Evolutionary conservation across 1,140 invertebrate species (phyloP), one percentile per base, ranked within the genome.

Genomic region (Homarus americanus): DNA sequence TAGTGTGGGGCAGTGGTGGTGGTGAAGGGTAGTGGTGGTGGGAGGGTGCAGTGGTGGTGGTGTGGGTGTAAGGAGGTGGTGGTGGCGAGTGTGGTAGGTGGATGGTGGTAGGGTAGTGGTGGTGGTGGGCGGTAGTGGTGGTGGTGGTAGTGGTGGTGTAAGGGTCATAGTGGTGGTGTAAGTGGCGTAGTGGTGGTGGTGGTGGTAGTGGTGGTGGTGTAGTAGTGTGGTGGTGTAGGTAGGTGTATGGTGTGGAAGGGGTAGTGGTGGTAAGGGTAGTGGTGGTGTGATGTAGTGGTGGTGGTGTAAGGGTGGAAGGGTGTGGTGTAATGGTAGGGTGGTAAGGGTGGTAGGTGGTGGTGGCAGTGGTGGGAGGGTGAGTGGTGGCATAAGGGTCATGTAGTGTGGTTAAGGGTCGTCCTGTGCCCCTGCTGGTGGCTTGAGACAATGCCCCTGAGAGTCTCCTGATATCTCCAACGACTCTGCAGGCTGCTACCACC

Each of bases 401-500:
- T n/a, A n/a, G n/a, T n/a, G n/a, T n/a, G 44, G 79, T 34, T 3
- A n/a, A 20, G 79, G 82, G 58, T 44, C 72, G 72, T 53, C 69
- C 41, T 36, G 24, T 17, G 69, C 83, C 28, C 82, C 82, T 40
- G 82, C 82, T 85, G 82, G 36, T 15, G 72, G 15, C 41, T n/a
- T n/a, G n/a, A n/a, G 41, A 86, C 83, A 86, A 86, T 86, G 72
- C 36, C 40, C 53, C 53, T n/a, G 34, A 36, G 69, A n/a, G 83
- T 36, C 72, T 41, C 69, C 76, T 69, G 83, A 75, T 58, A 44
- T 44, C 40, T 76, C 83, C 41, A 86, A 76, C 83, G 83, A 86
- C 69, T 72, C 83, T 86, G 72, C 76, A 44, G 76, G 75, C 76
- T 76, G 75, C 76, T 76, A 69, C 72, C 83, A 73, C 69, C 83